These are phyloP conservation scores for Lysandra bellargus DNA, from an alignment of 2,888 invertebrate genomes.

Conservation along the genomic window DNA sequence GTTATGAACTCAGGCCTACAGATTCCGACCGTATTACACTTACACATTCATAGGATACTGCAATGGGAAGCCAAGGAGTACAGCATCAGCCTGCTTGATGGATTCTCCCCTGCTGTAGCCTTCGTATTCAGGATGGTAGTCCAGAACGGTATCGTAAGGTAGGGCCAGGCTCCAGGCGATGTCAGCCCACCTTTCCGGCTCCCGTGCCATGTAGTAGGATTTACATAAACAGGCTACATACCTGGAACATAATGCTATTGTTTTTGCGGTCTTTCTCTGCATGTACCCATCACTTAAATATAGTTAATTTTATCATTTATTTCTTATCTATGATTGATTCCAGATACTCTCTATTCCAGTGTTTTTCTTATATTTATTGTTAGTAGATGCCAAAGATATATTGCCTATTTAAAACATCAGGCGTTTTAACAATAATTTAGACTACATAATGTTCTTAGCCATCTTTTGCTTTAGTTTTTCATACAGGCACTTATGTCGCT, in stretches of 20 bases:
- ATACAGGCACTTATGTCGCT: neutral
- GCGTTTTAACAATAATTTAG: neutral
- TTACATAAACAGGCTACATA: constrained; percentile 73
- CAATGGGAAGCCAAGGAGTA: constrained; percentile 80
- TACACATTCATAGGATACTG: constrained; percentile 78
- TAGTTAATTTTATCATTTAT: neutral
- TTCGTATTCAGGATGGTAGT: constrained; percentile 81
- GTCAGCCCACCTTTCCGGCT: constrained; percentile 69
- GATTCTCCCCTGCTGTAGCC: constrained; percentile 68
- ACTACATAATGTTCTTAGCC: neutral
- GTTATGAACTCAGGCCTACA: neutral
- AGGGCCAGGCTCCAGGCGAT: constrained; percentile 77
- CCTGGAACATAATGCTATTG: constrained; percentile 46
- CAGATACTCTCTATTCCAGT: neutral
- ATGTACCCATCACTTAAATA: neutral
- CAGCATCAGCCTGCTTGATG: constrained; percentile 82
- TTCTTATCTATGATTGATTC: no score
- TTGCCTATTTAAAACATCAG: neutral
- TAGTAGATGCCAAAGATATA: neutral
- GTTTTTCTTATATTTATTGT: neutral
- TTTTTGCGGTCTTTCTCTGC: no score
- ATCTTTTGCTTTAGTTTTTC: neutral
- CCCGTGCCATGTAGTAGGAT: constrained; percentile 61
- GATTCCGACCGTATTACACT: constrained; percentile 39
- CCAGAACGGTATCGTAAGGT: constrained; percentile 67